Evolutionary conservation across 2,888 invertebrate species (phyloP).

Genomic region (Oxytorus armatus): DNA sequence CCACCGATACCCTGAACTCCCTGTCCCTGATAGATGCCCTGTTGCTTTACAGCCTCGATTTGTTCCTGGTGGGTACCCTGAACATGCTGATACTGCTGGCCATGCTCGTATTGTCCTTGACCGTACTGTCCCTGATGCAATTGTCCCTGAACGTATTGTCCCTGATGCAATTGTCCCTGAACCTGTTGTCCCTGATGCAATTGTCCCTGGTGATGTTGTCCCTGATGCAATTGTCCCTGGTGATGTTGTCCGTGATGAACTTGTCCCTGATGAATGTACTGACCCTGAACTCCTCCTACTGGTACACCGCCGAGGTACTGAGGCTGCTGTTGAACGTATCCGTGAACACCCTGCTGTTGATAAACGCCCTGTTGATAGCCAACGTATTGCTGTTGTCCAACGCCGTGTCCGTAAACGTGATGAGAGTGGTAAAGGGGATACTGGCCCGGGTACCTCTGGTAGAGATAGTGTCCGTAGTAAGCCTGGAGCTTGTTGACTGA

Average conservation of each 20-base stretch:
- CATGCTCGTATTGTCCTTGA: constrained; percentile 41
- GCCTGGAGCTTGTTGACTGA: constrained; percentile 74
- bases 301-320: constrained; percentile 40
- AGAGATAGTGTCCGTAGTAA: constrained; percentile 73
- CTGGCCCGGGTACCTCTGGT: constrained; percentile 74
- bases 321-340: constrained; percentile 44
- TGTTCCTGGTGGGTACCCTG: constrained; percentile 15
- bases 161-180: constrained; percentile 42
- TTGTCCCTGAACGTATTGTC: no score
- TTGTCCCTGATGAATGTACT: constrained; percentile 48
- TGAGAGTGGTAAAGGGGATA: constrained; percentile 64
- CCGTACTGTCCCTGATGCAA: constrained; percentile 43
- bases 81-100: constrained; percentile 36
- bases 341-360: constrained; percentile 45
- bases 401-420: constrained; percentile 64
- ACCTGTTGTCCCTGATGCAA: constrained; percentile 54
- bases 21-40: constrained; percentile 4
- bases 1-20: neutral
- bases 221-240: constrained; percentile 58
- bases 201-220: constrained; percentile 43
- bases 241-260: constrained; percentile 5
- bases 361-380: constrained; percentile 41
- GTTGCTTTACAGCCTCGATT: constrained; percentile 7
- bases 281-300: constrained; percentile 57
- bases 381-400: constrained; percentile 66